phyloP scores from a whole-genome alignment of 2,888 invertebrate species.

The Tinea trinotella region DNA sequence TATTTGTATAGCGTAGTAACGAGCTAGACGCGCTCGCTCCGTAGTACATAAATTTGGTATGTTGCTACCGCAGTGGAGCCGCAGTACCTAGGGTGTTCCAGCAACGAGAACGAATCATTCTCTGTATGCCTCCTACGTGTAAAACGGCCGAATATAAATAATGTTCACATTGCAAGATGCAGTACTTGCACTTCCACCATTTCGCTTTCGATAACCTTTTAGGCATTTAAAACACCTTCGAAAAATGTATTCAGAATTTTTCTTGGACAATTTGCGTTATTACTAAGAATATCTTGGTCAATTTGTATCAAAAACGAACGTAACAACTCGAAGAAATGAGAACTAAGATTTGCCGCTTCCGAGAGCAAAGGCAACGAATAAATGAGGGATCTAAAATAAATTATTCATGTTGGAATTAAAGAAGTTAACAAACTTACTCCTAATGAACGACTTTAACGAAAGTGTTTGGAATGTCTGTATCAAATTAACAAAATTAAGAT shows the following conservation, averaged over 20 bases:
- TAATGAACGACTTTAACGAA: constrained; percentile 34
- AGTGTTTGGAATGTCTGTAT: constrained; percentile 26
- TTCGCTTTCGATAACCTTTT: neutral
- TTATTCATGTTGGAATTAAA: constrained; percentile 40
- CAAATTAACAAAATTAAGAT: neutral
- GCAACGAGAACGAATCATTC: constrained; percentile 13
- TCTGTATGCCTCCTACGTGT: constrained; percentile 46
- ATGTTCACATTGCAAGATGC: constrained; percentile 1
- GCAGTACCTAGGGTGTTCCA: constrained; percentile 48
- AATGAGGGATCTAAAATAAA: constrained; percentile 31
- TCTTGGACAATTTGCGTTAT: too few relatives aligned
- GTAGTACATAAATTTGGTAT: constrained; percentile 62
- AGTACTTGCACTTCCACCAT: neutral
- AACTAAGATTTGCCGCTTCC: constrained; percentile 6
- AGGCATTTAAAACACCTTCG: neutral
- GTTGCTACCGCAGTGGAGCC: constrained; percentile 62
- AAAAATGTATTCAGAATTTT: neutral
- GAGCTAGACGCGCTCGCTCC: constrained; percentile 49
- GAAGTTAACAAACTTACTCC: constrained; percentile 32
- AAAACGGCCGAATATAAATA: constrained; percentile 52
- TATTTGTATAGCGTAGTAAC: constrained; percentile 18
- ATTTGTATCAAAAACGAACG: neutral
- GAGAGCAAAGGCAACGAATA: constrained; percentile 14
- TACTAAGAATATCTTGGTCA: neutral
- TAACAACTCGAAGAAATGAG: neutral